Base-by-base conservation (phyloP, 2,113 vertebrate genomes). In the Dryoscopus gambensis region DNA sequence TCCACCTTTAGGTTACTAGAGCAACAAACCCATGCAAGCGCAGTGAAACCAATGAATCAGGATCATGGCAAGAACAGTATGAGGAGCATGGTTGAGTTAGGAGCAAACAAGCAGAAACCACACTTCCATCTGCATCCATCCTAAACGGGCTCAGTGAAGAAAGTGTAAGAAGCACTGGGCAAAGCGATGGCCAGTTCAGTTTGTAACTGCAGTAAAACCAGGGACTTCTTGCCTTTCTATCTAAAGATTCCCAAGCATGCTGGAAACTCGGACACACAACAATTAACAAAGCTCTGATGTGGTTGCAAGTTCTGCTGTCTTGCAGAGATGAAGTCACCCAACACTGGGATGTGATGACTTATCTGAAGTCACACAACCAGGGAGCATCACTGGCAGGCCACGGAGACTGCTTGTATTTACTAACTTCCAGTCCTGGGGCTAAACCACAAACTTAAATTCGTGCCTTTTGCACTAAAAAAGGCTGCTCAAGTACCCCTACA, bases 391-490 rank as follows among this genome's bases (percentile, higher is more conserved):
- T 37, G 53, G 74, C 84, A 93, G 80, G 44, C 59, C 68, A 67
- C 27, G 57, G 55, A 68, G n/a, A 52, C 50, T 60, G 59, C 74
- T 67, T 89, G 22, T 49, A 42, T 65, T 95, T 84, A 84, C 71
- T 50, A 47, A 77, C 68, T 90, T 81, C 71, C 77, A 95, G 89
- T 80, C 57, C 84, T 47, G 64, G 39, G 82, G 79, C 77, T 84
- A 91, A 93, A 89, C 84, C 84, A 97, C 82, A 90, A 89, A 77
- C 89, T 77, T 75, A 67, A 80, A 78, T 91, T 89, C 8, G 23
- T 7, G 22, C 52, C 60, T 76, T 70, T 81, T 87, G 64, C 68
- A 42, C 90, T 67, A 71, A 92, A 91, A 92, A 22, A 55, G 42
- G 59, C 64, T 57, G 39, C 56, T 75, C 57, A 95, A 80, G 90